A percentile compares a stretch with the other conserved stretches of the same genome.
Evolutionary conservation across 2,113 vertebrate species (phyloP).

Genomic region (Lagopus leucura): DNA sequence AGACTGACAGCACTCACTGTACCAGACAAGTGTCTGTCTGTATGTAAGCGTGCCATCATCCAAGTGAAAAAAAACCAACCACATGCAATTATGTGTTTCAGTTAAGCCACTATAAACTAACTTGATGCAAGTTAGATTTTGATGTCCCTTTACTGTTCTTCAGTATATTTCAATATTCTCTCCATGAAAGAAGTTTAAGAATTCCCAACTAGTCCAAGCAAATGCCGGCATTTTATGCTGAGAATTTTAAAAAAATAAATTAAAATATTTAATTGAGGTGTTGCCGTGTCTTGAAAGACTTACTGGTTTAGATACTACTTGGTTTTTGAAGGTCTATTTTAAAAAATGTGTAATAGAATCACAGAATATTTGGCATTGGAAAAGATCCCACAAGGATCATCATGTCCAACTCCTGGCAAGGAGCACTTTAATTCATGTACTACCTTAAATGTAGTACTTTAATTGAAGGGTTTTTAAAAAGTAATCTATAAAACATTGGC

Average conservation of each 20-base stretch:
- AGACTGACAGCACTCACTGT: background rate
- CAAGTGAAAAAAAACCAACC: background rate
- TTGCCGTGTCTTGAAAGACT: background rate
- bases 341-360: background rate
- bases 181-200: background rate
- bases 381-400: background rate
- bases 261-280: background rate
- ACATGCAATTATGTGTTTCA: background rate
- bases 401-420: background rate
- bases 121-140: background rate
- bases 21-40: too few relatives aligned
- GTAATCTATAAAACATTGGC: background rate
- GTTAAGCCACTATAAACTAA: background rate
- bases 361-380: background rate
- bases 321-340: background rate
- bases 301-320: background rate
- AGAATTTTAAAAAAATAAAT: background rate
- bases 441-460: background rate
- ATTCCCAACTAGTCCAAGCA: background rate
- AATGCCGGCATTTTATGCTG: background rate
- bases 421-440: background rate
- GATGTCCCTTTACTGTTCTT: background rate
- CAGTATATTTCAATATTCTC: background rate
- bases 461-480: background rate
- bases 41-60: background rate